Percentiles rank a stretch among this genome's conserved stretches.
These are phyloP conservation scores for Oncorhynchus gorbuscha DNA, from an alignment of 2,113 vertebrate species.

Conservation along the genomic window DNA sequence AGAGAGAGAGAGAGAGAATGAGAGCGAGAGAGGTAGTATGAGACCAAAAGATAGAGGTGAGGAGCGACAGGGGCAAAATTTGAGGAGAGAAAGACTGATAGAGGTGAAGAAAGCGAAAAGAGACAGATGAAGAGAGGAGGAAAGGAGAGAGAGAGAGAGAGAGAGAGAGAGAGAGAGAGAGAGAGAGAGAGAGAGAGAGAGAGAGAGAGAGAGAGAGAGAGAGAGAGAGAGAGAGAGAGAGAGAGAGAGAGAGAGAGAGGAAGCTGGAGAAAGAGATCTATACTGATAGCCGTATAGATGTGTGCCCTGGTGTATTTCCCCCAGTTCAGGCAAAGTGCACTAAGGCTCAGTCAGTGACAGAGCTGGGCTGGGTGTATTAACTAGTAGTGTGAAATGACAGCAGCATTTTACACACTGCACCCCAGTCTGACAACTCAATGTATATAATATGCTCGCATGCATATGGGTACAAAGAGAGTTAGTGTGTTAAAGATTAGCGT, in stretches of 20 bases:
- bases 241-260: neutral
- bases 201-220: neutral
- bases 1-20: too few relatives aligned
- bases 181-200: too few relatives aligned
- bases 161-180: neutral
- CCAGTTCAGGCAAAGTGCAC: constrained; percentile 39
- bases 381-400: constrained; percentile 43
- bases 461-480: constrained; percentile 6
- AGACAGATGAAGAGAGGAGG: neutral
- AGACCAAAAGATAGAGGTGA: neutral
- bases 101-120: neutral
- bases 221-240: too few relatives aligned
- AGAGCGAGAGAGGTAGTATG: too few relatives aligned
- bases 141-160: neutral
- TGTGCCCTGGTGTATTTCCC: constrained; percentile 45
- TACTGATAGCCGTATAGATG: constrained; percentile 3
- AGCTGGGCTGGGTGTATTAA: constrained; percentile 20
- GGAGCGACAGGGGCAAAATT: constrained; percentile 12
- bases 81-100: constrained; percentile 13
- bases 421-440: constrained; percentile 24
- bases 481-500: neutral
- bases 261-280: neutral
- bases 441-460: constrained; percentile 32
- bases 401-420: constrained; percentile 15
- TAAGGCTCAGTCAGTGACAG: constrained; percentile 30